These are phyloP conservation scores for Numida meleagris DNA, from an alignment of 2,113 vertebrate species.

Conservation along the genomic window DNA sequence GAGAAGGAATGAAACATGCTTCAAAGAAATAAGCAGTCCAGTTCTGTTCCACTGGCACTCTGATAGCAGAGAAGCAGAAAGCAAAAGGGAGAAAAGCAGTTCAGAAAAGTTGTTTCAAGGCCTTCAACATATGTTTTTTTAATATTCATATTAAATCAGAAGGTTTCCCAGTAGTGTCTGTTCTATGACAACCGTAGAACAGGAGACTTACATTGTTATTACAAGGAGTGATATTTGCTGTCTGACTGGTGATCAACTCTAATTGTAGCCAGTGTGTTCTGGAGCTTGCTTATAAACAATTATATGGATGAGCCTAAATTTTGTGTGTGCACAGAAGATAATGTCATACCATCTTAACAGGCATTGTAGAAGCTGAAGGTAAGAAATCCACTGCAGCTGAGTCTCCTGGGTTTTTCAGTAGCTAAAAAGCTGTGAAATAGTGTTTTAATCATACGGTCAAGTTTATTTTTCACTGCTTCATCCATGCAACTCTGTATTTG, in stretches of 20 bases:
- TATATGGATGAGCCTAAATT: background rate
- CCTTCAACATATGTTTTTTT: background rate
- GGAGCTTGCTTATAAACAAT: background rate
- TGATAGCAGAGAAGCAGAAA: background rate
- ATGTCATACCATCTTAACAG: background rate
- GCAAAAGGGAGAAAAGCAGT: background rate
- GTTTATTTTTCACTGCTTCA: background rate
- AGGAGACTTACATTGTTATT: background rate
- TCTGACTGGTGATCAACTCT: background rate
- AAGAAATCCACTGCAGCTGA: background rate
- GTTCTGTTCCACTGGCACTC: background rate
- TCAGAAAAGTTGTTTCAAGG: background rate
- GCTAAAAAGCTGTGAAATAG: background rate
- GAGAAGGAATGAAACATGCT: background rate
- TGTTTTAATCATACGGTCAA: background rate
- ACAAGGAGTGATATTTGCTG: background rate
- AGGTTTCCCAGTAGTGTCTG: background rate
- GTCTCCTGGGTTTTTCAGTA: background rate
- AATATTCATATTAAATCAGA: no score
- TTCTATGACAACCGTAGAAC: background rate
- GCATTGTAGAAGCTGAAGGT: background rate
- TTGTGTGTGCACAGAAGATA: fast-evolving
- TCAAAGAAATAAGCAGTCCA: background rate
- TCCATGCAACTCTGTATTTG: background rate
- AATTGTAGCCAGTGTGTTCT: background rate